Conservation (phyloP, 1,140 invertebrate species). For the Colletes gigas region DNA sequence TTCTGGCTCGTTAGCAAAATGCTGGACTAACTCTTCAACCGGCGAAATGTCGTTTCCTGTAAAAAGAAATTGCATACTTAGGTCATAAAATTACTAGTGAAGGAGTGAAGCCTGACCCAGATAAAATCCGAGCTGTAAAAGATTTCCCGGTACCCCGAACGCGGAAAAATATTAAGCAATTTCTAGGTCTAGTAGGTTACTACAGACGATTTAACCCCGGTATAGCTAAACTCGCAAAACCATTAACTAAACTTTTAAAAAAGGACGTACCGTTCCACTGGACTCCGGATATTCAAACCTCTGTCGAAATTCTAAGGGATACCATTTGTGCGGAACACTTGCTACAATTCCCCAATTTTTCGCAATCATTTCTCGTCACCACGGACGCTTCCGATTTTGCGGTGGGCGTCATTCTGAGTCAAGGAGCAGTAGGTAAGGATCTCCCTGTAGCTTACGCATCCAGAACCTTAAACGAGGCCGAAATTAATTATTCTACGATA, state of each 20-base stretch:
- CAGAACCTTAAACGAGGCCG: neutral
- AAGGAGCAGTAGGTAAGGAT: neutral
- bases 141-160: neutral
- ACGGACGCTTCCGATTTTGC: neutral
- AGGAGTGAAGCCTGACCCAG: neutral
- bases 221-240: too few relatives aligned
- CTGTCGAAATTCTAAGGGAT: constrained; percentile 1
- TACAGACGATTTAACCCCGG: too few relatives aligned
- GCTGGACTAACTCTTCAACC: neutral
- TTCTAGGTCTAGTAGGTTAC: too few relatives aligned
- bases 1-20: neutral
- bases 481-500: too few relatives aligned
- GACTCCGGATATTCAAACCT: neutral
- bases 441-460: neutral
- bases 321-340: neutral
- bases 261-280: too few relatives aligned
- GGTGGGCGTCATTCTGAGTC: neutral
- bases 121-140: neutral
- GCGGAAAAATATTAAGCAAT: neutral
- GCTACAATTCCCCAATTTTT: constrained; percentile 1
- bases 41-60: neutral
- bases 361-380: constrained; percentile 18
- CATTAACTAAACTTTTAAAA: too few relatives aligned
- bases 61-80: neutral
- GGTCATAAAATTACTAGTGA: neutral